A percentile compares a stretch with the other conserved stretches of the same genome.
Conservation (phyloP, 1,140 invertebrate genomes). For the Hydropsyche tenuis region DNA sequence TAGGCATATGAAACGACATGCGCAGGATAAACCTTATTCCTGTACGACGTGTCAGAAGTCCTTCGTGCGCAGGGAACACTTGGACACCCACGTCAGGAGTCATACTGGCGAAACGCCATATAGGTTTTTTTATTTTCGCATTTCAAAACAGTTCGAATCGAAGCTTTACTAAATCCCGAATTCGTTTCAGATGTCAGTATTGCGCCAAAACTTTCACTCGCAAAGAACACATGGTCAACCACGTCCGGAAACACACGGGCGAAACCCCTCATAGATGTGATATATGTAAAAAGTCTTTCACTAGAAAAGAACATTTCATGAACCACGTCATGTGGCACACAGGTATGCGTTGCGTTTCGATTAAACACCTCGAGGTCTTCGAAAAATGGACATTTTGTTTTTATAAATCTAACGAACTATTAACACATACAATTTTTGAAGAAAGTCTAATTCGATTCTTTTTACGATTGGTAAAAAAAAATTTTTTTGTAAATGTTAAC, state of each 20-base stretch:
- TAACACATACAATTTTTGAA: too few species aligned
- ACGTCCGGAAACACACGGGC: constrained; percentile 83
- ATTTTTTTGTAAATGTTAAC: too few species aligned
- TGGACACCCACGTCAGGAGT: constrained; percentile 82
- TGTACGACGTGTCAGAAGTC: constrained; percentile 85
- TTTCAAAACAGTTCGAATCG: background rate
- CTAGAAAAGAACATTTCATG: constrained; percentile 88
- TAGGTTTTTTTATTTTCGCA: constrained; percentile 57
- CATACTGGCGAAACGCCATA: constrained; percentile 86
- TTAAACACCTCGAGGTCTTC: background rate
- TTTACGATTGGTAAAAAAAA: too few species aligned
- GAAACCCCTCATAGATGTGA: constrained; percentile 78
- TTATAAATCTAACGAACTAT: too few species aligned
- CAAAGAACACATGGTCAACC: constrained; percentile 85
- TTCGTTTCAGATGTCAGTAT: constrained; percentile 71
- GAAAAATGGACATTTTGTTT: too few species aligned
- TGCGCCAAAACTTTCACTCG: constrained; percentile 85
- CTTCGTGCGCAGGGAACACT: constrained; percentile 85
- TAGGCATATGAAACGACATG: constrained; percentile 77
- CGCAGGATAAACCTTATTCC: constrained; percentile 81
- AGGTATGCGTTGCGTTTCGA: constrained; percentile 51
- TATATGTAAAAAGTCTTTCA: constrained; percentile 83
- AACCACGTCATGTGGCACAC: constrained; percentile 78
- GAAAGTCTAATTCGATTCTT: too few species aligned
- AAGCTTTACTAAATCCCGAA: background rate